Evolutionary conservation across 2,797 vertebrate species (phyloP), one percentile per base, ranked within the genome.

Genomic region (Iguana delicatissima): DNA sequence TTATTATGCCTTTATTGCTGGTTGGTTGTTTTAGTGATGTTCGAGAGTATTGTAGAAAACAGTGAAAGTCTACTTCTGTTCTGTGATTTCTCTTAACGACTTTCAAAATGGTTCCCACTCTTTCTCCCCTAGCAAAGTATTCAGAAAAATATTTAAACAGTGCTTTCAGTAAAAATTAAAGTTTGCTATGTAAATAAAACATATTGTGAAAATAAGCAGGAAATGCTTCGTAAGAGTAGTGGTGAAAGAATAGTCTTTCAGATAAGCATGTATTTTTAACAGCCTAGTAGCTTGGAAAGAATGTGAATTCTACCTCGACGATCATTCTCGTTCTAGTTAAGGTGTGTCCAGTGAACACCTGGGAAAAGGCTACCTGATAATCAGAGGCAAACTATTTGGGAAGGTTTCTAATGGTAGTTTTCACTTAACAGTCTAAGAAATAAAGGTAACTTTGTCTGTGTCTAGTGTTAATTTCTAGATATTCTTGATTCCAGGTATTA

Each of bases 171-270:
- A 96, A 94, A 95, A 95, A 93, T 95, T 74, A 35, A 91, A 93
- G 94, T 93, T 92, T 95, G 95, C 86, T 80, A 84, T 90, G 87
- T 94, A 80, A 88, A 92, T 95, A 94, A 93, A 85, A 64, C 38
- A 59, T 80, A 50, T 90, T 94, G 84, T 79, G 90, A 88, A 95
- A 94, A 89, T 0, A 62, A 94, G 83, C 94, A 96, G 96, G 96
- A 96, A 97, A 95, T 93, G 69, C 88, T 93, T 96, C 95, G 95
- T 96, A 94, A 96, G 94, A 96, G 89, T 91, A 95, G 94, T 88
- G 96, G 94, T 94, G 96, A 95, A 95, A 91, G 57, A 93, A 89
- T 86, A 95, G 93, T 90, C 91, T 92, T 87, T 1, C 92, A 94
- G 94, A 94, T 97, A 96, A 97, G 92, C 18, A 0, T 90, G 81